Percentiles rank a stretch among this genome's conserved stretches.
phyloP scores from a whole-genome alignment of 2,797 vertebrate genomes.

The Monodelphis domestica region DNA sequence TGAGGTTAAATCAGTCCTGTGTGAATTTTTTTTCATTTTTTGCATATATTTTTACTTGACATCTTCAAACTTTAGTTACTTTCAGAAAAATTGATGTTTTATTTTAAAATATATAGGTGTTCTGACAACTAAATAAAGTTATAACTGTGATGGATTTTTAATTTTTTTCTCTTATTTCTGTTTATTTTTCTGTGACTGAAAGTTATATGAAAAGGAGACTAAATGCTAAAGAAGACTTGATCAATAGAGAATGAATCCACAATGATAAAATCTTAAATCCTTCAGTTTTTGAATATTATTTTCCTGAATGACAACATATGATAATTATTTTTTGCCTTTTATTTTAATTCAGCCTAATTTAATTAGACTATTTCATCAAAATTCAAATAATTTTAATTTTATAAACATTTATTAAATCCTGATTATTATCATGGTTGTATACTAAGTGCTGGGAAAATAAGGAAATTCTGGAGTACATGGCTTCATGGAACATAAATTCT shows the following conservation, averaged over 20 bases:
- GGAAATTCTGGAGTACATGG: background rate
- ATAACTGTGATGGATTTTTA: background rate
- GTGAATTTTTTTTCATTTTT: background rate
- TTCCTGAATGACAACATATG: background rate
- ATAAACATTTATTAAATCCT: background rate
- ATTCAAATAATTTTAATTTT: background rate
- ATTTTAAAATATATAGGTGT: background rate
- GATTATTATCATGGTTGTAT: accelerated
- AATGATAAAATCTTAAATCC: background rate
- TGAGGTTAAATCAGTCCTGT: background rate
- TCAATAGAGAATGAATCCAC: background rate
- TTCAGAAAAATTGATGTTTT: background rate
- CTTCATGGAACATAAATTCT: background rate
- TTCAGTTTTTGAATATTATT: background rate
- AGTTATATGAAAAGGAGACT: background rate
- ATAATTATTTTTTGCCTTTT: background rate
- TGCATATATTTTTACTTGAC: background rate
- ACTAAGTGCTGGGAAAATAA: background rate
- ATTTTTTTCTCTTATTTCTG: background rate
- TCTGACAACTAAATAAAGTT: background rate
- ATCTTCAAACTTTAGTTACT: background rate
- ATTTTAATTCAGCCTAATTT: background rate
- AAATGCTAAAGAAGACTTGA: background rate
- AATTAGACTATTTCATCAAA: background rate
- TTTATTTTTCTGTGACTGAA: background rate